A percentile compares a stretch with the other conserved stretches of the same genome.
Conservation (phyloP, 1,140 invertebrate species). For the Drosophila cardini region DNA sequence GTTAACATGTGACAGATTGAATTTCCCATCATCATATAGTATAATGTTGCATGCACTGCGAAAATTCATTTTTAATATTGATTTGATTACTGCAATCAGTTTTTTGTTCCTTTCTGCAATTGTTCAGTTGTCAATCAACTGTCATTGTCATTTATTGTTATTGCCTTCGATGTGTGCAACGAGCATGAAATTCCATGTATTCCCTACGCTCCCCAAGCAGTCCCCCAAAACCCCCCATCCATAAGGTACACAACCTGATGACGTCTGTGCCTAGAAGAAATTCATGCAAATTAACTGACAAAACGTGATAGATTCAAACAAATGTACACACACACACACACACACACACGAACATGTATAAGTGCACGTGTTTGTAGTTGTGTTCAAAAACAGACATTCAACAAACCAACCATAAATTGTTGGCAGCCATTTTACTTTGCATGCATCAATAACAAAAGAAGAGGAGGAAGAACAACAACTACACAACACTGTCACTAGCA, state of each 20-base stretch:
- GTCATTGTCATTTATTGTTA: conserved; percentile 37
- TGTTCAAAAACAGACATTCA: conserved; percentile 39
- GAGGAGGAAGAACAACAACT: conserved; percentile 5
- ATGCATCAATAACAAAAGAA: not conserved
- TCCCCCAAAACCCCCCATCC: not conserved
- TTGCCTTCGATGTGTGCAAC: conserved; percentile 21
- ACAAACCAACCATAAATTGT: conserved; percentile 53
- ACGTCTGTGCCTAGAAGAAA: conserved; percentile 34
- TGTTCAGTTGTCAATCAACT: conserved; percentile 43
- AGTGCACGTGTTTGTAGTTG: conserved; percentile 1
- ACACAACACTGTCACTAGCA: conserved; percentile 1
- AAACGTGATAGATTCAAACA: conserved; percentile 36
- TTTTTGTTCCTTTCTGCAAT: conserved; percentile 6
- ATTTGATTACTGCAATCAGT: conserved; percentile 23
- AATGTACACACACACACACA: not conserved
- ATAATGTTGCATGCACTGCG: not conserved
- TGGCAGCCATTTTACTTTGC: conserved; percentile 28
- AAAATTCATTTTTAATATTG: conserved; percentile 17
- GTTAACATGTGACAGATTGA: not conserved
- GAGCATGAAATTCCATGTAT: conserved; percentile 12
- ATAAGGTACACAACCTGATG: not conserved
- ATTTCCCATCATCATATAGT: not conserved
- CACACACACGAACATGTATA: not conserved
- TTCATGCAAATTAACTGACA: conserved; percentile 75
- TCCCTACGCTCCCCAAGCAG: not conserved